A percentile compares a stretch with the other conserved stretches of the same genome.
phyloP scores from a whole-genome alignment of 2,797 vertebrate genomes.

The Hippopotamyrus pictus region DNA sequence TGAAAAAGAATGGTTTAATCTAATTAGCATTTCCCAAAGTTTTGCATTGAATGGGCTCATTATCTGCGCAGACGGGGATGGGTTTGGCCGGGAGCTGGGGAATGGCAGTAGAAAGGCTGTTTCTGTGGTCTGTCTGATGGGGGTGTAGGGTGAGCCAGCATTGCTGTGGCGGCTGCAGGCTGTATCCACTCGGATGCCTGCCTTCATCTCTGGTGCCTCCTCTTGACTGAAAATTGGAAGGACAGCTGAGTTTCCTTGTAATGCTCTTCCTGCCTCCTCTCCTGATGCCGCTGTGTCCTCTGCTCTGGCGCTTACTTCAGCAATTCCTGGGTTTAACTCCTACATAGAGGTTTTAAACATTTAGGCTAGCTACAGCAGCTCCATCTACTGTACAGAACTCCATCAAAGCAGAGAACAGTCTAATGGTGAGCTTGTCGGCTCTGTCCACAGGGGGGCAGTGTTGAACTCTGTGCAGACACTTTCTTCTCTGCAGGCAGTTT shows the following conservation, averaged over 20 bases:
- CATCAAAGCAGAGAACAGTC: neutral
- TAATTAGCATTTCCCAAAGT: constrained; percentile 66
- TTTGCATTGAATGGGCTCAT: constrained; percentile 62
- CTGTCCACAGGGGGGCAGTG: constrained; percentile 54
- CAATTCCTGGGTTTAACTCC: neutral
- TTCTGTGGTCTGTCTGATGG: neutral
- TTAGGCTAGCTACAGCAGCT: neutral
- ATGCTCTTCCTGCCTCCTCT: neutral
- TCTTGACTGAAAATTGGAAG: neutral
- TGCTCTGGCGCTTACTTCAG: neutral
- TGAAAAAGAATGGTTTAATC: constrained; percentile 59
- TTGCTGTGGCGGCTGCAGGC: neutral
- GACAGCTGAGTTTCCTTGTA: neutral
- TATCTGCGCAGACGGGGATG: constrained; percentile 48
- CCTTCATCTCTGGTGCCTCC: neutral
- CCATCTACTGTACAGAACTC: neutral
- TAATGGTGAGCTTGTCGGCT: neutral
- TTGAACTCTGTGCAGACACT: constrained; percentile 23
- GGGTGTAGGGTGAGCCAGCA: neutral
- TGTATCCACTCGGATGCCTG: neutral
- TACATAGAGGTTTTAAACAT: neutral
- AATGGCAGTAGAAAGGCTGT: constrained; percentile 14
- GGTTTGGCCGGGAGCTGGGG: constrained; percentile 48
- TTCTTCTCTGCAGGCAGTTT: constrained; percentile 24
- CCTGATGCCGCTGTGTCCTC: neutral